A percentile compares a stretch with the other conserved stretches of the same genome.
phyloP scores from a whole-genome alignment of 1,140 invertebrate species.

The Drosophila sulfurigaster region DNA sequence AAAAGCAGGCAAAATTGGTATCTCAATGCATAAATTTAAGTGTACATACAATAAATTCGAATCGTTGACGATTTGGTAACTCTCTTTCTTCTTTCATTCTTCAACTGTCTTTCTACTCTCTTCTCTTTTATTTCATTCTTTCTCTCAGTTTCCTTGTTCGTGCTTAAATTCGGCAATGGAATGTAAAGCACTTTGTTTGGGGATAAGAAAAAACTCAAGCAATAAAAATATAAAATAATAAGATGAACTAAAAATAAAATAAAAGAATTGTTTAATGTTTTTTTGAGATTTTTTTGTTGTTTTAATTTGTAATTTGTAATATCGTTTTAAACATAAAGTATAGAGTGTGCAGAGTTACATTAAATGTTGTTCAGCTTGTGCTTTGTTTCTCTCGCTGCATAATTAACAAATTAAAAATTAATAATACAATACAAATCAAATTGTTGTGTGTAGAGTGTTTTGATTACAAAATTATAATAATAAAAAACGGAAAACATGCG shows the following conservation, averaged over 20 bases:
- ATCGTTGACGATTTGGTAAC: conserved; percentile 67
- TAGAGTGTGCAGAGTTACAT: conserved; percentile 67
- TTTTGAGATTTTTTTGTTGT: conserved; percentile 64
- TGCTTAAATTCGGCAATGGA: conserved; percentile 15
- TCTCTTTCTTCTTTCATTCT: conserved; percentile 3
- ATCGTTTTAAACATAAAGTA: conserved; percentile 75
- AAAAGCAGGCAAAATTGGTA: conserved; percentile 76
- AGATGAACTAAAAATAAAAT: conserved; percentile 48
- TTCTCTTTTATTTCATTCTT: neutral
- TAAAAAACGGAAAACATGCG: conserved; percentile 35
- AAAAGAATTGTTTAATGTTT: conserved; percentile 48
- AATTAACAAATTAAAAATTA: conserved; percentile 73
- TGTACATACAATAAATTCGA: conserved; percentile 76
- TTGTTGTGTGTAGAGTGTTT: conserved; percentile 17
- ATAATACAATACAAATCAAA: conserved; percentile 64
- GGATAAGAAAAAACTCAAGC: conserved; percentile 25
- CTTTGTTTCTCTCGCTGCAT: conserved; percentile 39
- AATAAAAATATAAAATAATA: conserved; percentile 7
- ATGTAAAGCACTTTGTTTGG: conserved; percentile 32
- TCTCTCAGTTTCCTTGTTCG: neutral
- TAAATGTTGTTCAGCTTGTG: conserved; percentile 62
- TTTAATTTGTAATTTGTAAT: conserved; percentile 69
- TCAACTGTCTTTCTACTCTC: conserved; percentile 7
- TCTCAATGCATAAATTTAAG: conserved; percentile 45
- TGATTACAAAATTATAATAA: conserved; percentile 36